Base-by-base conservation (phyloP, 2,888 invertebrate species). In the Oligia fasciuncula region DNA sequence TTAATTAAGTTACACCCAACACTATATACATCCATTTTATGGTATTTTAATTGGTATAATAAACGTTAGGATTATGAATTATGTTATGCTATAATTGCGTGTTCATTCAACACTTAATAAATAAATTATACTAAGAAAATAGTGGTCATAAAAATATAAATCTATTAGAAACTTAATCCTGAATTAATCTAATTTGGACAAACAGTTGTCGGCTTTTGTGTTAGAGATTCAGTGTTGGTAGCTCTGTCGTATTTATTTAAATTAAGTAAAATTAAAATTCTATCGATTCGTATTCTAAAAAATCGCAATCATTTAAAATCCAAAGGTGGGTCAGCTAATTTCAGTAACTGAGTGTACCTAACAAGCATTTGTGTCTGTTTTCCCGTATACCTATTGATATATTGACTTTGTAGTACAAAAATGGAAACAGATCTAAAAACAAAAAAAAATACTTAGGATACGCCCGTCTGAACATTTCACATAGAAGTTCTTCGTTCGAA, bases 1-100 rank as follows among this genome's bases (percentile, higher is more conserved):
- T 95, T 95, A 96, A 96, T 96, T 95, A 94, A 95, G 96, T 96
- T 96, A 95, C 91, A 94, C 91, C 86, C 90, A 91, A 89, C 92
- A 94, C 92, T 94, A 93, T 92, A 85, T 86, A 74, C 70, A 85
- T 83, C 73, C 68, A 80, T 81, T 87, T 89, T 89, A 88, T 86
- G 77, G 23, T 66, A 81, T 85, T 83, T 84, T 82, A 86, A 84
- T 84, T 85, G 84, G 83, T 83, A 66, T 83, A 79, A 87, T 89
- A 88, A 87, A 81, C 62, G 76, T 46, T 75, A 79, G 62, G 62
- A 63, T 81, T 81, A 75, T 81, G 72, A 78, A 80, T 89, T 79
- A 86, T 80, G 84, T 70, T 83, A 73, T 19, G 49, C 54, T 75
- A 72, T 85, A 87, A 87, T 88, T 73, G 79, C 78, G 67, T 57